phyloP scores from a whole-genome alignment of 1,140 invertebrate genomes.

The Eupristina koningsbergeri region DNA sequence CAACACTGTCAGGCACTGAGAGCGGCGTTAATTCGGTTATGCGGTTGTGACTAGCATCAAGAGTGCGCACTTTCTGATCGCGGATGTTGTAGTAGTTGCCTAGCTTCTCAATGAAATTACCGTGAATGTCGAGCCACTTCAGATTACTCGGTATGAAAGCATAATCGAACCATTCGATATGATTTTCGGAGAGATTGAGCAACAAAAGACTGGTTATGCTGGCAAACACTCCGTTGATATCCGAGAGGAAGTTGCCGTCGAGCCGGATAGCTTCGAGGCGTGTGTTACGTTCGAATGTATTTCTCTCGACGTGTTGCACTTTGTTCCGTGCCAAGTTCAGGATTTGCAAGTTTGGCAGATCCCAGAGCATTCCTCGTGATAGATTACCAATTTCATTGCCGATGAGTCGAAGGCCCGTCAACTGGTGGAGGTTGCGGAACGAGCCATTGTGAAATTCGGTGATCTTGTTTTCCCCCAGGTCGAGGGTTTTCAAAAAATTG shows the following conservation, averaged over 20 bases:
- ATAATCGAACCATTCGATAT: constrained; percentile 92
- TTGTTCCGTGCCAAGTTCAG: constrained; percentile 91
- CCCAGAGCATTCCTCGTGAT: constrained; percentile 87
- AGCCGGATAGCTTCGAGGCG: constrained; percentile 87
- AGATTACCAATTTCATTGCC: constrained; percentile 91
- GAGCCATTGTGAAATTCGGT: constrained; percentile 84
- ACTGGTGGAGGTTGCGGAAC: constrained; percentile 86
- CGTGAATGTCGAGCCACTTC: constrained; percentile 92
- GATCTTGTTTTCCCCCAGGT: constrained; percentile 91
- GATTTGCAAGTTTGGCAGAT: constrained; percentile 86
- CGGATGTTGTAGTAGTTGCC: constrained; percentile 89
- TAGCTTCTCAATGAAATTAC: constrained; percentile 88
- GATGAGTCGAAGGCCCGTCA: constrained; percentile 87
- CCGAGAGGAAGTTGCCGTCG: constrained; percentile 88
- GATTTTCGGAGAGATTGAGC: constrained; percentile 92
- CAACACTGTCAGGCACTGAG: constrained; percentile 90
- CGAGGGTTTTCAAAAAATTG: constrained; percentile 87
- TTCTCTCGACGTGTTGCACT: constrained; percentile 85
- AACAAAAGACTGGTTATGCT: constrained; percentile 85
- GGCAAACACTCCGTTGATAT: constrained; percentile 89
- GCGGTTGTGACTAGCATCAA: constrained; percentile 90
- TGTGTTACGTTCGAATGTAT: constrained; percentile 85
- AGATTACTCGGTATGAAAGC: constrained; percentile 89
- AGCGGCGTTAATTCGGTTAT: constrained; percentile 85
- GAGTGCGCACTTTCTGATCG: constrained; percentile 80